These are phyloP conservation scores for Anneissia japonica DNA, from an alignment of 35 echinoderm and acorn worm genomes.

Conservation along the genomic window DNA sequence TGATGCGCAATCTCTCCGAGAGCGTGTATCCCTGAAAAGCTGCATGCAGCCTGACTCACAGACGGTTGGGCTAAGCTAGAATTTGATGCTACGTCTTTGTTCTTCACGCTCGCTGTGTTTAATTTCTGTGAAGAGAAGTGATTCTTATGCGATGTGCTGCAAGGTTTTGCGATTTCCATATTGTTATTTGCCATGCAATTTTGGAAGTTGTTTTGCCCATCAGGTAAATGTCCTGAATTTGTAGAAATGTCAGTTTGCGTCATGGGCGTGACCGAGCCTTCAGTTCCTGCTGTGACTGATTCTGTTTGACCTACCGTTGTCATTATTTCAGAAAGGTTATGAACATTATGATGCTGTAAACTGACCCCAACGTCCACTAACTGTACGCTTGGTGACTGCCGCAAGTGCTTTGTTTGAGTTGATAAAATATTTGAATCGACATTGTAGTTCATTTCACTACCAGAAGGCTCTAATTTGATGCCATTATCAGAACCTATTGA, in stretches of 20 bases:
- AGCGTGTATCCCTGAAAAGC: neutral
- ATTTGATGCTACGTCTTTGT: neutral
- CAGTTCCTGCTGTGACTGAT: too few relatives aligned
- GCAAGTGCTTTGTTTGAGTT: neutral
- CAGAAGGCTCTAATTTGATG: too few relatives aligned
- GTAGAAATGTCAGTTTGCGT: neutral
- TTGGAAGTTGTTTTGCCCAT: neutral
- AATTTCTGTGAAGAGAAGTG: too few relatives aligned
- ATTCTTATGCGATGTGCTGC: neutral
- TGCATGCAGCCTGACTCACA: neutral
- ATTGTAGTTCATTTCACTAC: neutral
- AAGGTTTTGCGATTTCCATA: too few relatives aligned
- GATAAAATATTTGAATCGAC: neutral
- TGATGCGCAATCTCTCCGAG: neutral
- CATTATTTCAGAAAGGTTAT: neutral
- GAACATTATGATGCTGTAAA: neutral
- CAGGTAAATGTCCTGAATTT: neutral
- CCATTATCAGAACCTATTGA: too few relatives aligned
- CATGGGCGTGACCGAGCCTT: too few relatives aligned
- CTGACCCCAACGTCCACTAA: neutral
- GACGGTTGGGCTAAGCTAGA: neutral
- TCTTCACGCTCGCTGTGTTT: neutral
- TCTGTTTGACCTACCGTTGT: too few relatives aligned
- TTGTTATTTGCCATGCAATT: neutral
- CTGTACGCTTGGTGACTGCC: neutral